A percentile compares a stretch with the other conserved stretches of the same genome.
Evolutionary conservation across 2,113 vertebrate species (phyloP).

Genomic region (Chaetops frenatus): DNA sequence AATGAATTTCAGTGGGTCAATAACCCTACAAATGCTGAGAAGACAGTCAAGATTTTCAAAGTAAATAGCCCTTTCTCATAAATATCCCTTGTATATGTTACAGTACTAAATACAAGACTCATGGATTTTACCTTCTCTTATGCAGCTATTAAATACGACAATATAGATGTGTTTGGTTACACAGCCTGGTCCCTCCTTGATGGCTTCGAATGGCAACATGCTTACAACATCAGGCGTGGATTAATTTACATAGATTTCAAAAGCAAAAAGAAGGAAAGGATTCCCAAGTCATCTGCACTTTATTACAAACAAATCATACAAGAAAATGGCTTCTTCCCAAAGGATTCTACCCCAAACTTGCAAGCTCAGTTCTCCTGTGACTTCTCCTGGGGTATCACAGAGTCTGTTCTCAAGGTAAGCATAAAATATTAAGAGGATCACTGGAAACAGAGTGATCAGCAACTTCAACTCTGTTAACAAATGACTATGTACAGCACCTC

Average conservation of each 20-base stretch:
- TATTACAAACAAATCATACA: slow-evolving; percentile 84
- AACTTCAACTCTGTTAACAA: background rate
- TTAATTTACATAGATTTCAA: slow-evolving; percentile 89
- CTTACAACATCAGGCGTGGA: slow-evolving; percentile 80
- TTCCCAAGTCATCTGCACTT: slow-evolving; percentile 85
- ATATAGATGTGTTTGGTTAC: slow-evolving; percentile 86
- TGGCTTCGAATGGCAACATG: slow-evolving; percentile 92
- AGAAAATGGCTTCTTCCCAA: slow-evolving; percentile 80
- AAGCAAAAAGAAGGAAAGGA: slow-evolving; percentile 73
- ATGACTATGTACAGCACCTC: fast-evolving
- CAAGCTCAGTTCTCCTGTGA: slow-evolving; percentile 83
- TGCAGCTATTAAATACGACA: slow-evolving; percentile 82
- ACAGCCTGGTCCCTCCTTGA: slow-evolving; percentile 91
- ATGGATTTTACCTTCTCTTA: background rate
- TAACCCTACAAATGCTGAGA: background rate
- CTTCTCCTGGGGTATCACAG: slow-evolving; percentile 92
- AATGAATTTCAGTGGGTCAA: background rate
- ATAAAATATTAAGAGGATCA: background rate
- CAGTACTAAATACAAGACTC: background rate
- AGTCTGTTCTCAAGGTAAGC: slow-evolving; percentile 86
- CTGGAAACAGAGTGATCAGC: background rate
- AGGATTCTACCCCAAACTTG: slow-evolving; percentile 58
- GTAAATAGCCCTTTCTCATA: background rate
- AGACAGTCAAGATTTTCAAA: background rate
- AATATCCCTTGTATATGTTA: background rate